phyloP scores from a whole-genome alignment of 2,888 invertebrate species.

The Dorcus hopei region DNA sequence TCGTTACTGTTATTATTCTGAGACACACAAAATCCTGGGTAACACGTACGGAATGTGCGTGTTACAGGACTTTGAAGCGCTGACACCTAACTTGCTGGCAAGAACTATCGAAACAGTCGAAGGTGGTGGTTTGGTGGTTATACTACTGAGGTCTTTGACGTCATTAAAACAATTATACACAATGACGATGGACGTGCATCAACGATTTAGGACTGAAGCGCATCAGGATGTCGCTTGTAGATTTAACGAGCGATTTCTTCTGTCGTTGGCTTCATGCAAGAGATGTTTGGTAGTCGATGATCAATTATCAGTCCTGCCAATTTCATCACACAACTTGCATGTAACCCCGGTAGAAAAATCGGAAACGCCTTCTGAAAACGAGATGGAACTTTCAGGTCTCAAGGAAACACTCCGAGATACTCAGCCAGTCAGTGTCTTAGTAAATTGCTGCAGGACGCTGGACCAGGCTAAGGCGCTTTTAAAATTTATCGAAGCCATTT shows the following conservation, averaged over 20 bases:
- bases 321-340: conserved; percentile 79
- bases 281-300: conserved; percentile 94
- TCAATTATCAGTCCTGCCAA: conserved; percentile 82
- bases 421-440: conserved; percentile 85
- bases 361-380: conserved; percentile 51
- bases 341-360: conserved; percentile 67
- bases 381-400: conserved; percentile 66
- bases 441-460: conserved; percentile 85
- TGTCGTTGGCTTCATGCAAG: conserved; percentile 84
- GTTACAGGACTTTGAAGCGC: conserved; percentile 83
- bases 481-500: conserved; percentile 91
- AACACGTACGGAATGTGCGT: conserved; percentile 88
- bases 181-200: conserved; percentile 98
- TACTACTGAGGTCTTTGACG: conserved; percentile 79
- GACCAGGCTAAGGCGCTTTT: conserved; percentile 92
- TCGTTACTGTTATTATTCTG: conserved; percentile 94
- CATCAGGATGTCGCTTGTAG: conserved; percentile 87
- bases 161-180: conserved; percentile 93
- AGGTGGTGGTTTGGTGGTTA: conserved; percentile 71
- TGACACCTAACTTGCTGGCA: conserved; percentile 95
- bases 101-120: conserved; percentile 97
- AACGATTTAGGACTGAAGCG: conserved; percentile 91
- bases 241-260: conserved; percentile 94
- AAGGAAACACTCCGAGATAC: conserved; percentile 84
- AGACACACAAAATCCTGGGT: conserved; percentile 96